Conservation (phyloP, 2,888 invertebrate species). For the Standfussiana lucernea region DNA sequence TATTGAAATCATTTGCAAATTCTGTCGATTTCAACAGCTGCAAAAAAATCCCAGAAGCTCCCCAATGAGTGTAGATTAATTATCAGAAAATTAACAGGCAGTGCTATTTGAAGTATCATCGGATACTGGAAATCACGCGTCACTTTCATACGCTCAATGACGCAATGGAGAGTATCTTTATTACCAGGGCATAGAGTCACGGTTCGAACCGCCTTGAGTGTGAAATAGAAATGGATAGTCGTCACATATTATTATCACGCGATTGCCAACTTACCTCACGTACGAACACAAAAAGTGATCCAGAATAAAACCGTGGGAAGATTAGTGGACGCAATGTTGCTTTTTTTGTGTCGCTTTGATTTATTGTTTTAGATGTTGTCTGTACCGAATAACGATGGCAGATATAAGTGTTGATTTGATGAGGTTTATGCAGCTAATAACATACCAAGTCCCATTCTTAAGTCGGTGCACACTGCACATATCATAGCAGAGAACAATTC, state of each 20-base stretch:
- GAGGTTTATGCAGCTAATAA: background rate
- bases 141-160: conserved; percentile 67
- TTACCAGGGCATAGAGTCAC: conserved; percentile 57
- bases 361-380: conserved; percentile 53
- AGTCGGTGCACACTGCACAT: conserved; percentile 7
- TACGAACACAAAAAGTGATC: conserved; percentile 71
- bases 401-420: conserved; percentile 23
- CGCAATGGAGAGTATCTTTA: conserved; percentile 49
- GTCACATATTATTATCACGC: conserved; percentile 76
- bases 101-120: conserved; percentile 64
- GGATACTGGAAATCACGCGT: conserved; percentile 68
- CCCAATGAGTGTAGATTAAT: conserved; percentile 69
- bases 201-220: conserved; percentile 54
- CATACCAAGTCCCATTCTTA: background rate
- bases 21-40: conserved; percentile 55
- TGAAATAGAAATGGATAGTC: conserved; percentile 71
- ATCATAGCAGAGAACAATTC: conserved; percentile 19
- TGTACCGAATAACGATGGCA: conserved; percentile 34
- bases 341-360: conserved; percentile 56
- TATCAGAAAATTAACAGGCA: conserved; percentile 71
- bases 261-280: conserved; percentile 73
- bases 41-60: conserved; percentile 55
- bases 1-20: conserved; percentile 33
- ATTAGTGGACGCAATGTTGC: conserved; percentile 61
- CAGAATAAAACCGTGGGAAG: conserved; percentile 75